These are phyloP conservation scores for Andinoacara biseriatus DNA, from an alignment of 2,113 vertebrate genomes.

Conservation along the genomic window DNA sequence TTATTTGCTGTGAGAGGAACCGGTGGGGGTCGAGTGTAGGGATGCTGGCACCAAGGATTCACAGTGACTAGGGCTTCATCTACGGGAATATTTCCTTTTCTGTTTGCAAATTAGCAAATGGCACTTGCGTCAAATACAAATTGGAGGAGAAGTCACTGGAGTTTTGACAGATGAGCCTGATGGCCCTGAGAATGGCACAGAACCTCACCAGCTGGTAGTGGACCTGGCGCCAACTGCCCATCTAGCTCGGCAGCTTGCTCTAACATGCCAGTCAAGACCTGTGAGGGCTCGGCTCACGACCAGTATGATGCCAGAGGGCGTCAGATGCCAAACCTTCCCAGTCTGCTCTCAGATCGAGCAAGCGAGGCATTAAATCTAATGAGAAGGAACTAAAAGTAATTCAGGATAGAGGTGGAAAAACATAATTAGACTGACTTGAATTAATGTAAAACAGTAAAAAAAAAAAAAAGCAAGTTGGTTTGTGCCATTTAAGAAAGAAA, in stretches of 20 bases:
- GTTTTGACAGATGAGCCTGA: conserved; percentile 72
- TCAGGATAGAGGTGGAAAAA: conserved; percentile 7
- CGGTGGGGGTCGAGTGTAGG: not conserved
- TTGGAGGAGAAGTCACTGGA: conserved; percentile 11
- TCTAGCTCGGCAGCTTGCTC: conserved; percentile 76
- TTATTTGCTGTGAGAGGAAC: conserved; percentile 43
- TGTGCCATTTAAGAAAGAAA: not conserved
- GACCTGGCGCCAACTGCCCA: conserved; percentile 76
- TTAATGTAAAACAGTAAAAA: conserved; percentile 21
- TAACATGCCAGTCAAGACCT: conserved; percentile 76
- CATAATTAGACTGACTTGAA: conserved; percentile 20
- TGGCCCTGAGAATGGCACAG: conserved; percentile 63
- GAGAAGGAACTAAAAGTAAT: conserved; percentile 45
- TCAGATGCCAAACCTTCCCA: conserved; percentile 69
- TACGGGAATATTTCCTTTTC: not conserved
- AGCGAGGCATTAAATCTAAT: conserved; percentile 64
- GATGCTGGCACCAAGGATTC: not conserved
- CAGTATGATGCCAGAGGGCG: conserved; percentile 66
- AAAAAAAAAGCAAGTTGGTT: not conserved
- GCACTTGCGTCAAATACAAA: conserved; percentile 55
- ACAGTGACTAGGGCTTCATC: not conserved
- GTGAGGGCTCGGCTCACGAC: conserved; percentile 67
- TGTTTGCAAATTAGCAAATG: conserved; percentile 24
- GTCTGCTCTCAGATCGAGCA: conserved; percentile 64
- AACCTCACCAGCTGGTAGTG: conserved; percentile 78